phyloP scores from a whole-genome alignment of 1,140 invertebrate genomes.

The Drosophila melanica region DNA sequence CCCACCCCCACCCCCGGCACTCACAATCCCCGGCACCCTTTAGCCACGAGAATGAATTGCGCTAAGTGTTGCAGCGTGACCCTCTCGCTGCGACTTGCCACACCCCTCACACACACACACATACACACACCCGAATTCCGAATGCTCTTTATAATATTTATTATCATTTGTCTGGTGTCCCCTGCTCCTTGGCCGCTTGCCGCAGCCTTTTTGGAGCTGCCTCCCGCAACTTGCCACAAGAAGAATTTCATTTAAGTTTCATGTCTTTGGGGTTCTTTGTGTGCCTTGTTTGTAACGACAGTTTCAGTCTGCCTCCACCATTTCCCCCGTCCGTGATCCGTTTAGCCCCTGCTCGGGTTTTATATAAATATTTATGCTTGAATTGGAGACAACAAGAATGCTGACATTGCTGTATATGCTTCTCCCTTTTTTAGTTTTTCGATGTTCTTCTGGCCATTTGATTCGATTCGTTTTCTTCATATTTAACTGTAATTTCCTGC shows the following conservation, averaged over 20 bases:
- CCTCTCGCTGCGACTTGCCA: conserved; percentile 13
- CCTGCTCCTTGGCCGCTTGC: neutral
- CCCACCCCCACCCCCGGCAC: neutral
- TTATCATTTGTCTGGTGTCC: conserved; percentile 66
- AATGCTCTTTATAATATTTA: conserved; percentile 56
- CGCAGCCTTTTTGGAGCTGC: neutral
- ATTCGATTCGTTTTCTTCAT: conserved; percentile 2
- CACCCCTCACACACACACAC: neutral
- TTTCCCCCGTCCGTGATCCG: no score
- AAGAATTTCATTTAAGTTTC: conserved; percentile 46
- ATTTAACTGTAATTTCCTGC: no score
- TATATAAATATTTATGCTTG: conserved; percentile 72
- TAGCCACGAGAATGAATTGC: conserved; percentile 36
- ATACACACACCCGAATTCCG: neutral
- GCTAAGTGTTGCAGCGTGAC: conserved; percentile 46
- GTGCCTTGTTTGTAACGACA: conserved; percentile 14
- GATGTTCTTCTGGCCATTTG: conserved; percentile 5
- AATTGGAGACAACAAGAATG: conserved; percentile 39
- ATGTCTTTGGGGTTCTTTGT: conserved; percentile 36
- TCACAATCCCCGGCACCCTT: no score
- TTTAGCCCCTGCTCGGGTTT: conserved; percentile 15
- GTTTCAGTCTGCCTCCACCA: neutral
- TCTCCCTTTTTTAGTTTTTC: neutral
- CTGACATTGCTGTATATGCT: conserved; percentile 16
- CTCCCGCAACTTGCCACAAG: conserved; percentile 30